These are phyloP conservation scores for Istiophorus platypterus DNA, from an alignment of 2,113 vertebrate genomes.

Conservation along the genomic window DNA sequence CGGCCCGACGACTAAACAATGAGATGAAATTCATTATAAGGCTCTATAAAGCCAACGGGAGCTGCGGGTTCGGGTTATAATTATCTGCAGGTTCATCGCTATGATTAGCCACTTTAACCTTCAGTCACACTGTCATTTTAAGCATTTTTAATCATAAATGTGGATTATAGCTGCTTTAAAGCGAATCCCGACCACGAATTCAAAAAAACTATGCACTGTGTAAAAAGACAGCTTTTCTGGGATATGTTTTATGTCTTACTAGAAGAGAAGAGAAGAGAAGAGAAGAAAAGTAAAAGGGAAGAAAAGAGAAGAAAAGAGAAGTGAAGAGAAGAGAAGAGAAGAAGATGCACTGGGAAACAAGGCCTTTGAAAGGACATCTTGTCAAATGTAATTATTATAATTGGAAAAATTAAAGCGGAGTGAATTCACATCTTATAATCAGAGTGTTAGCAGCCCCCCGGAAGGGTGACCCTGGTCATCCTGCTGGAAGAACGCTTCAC, in stretches of 20 bases:
- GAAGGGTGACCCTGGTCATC: neutral
- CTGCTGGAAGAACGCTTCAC: slow-evolving; percentile 1
- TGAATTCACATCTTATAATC: slow-evolving; percentile 19
- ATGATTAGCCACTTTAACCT: neutral
- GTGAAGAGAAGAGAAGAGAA: neutral
- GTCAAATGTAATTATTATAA: slow-evolving; percentile 32
- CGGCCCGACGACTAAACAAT: too few species aligned
- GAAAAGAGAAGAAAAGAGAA: neutral
- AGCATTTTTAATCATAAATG: neutral
- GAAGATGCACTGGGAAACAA: neutral
- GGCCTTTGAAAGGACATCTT: slow-evolving; percentile 23
- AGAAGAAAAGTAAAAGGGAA: neutral
- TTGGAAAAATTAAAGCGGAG: slow-evolving; percentile 37
- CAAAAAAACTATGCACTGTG: too few species aligned
- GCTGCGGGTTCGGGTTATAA: too few species aligned
- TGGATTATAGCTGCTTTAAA: neutral
- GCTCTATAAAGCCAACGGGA: too few species aligned
- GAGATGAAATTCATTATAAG: too few species aligned
- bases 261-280: too few species aligned
- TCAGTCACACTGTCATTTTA: neutral
- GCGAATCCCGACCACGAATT: neutral
- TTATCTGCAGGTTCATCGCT: neutral
- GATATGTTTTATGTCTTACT: too few species aligned
- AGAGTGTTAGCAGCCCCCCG: neutral
- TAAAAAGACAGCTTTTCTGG: too few species aligned